Percentiles rank a stretch among this genome's conserved stretches.
These are phyloP conservation scores for Ataeniobius toweri DNA, from an alignment of 2,797 vertebrate species.

Conservation along the genomic window DNA sequence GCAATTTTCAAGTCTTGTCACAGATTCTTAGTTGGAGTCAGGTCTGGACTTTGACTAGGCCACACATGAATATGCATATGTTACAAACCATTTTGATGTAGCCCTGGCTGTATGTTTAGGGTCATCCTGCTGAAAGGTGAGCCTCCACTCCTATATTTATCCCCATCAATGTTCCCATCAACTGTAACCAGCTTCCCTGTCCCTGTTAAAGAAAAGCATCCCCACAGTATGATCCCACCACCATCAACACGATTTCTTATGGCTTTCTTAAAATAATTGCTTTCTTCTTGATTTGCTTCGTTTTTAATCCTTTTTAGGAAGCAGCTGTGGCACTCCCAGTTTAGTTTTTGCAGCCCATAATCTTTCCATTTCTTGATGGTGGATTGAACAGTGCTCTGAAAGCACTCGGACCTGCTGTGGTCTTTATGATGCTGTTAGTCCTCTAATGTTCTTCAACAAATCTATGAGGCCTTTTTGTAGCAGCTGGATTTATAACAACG, in stretches of 20 bases:
- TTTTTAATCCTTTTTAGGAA: background rate
- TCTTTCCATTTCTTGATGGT: background rate
- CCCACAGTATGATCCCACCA: background rate
- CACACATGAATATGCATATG: too few species aligned
- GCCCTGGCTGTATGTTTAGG: background rate
- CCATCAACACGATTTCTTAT: background rate
- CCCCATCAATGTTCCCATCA: background rate
- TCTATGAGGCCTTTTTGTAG: background rate
- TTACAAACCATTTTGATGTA: too few species aligned
- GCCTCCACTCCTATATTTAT: background rate
- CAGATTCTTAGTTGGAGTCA: background rate
- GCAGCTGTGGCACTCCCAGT: background rate
- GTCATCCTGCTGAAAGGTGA: background rate
- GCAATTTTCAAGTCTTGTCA: background rate
- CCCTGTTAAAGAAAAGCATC: background rate
- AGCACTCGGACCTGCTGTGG: background rate
- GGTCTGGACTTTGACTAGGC: background rate
- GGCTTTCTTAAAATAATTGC: background rate
- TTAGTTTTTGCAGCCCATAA: background rate
- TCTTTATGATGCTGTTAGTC: constrained; percentile 2
- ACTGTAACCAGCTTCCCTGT: background rate
- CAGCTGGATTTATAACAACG: background rate
- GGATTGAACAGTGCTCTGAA: background rate
- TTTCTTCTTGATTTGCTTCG: background rate
- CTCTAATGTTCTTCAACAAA: background rate